Base-by-base conservation (phyloP, 2,797 vertebrate species). In the Gallirallus australis region DNA sequence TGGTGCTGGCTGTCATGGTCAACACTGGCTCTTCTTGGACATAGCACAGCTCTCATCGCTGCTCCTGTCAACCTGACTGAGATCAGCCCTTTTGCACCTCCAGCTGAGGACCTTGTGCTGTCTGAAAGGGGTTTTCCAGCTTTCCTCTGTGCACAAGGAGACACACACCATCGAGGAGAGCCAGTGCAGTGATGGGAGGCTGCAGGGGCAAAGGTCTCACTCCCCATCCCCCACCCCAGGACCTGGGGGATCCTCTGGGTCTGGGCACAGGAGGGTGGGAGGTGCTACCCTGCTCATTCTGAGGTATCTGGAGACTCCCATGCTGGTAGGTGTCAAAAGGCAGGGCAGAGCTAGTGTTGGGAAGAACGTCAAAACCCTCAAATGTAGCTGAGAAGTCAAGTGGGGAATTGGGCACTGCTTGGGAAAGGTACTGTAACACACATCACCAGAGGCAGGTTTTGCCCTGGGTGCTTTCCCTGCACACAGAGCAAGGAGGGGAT, bases 321-420 rank as follows among this genome's bases (percentile, higher is more conserved):
- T 77, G 75, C 81, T 85, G 0, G 0, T 39, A 65, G 88, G 61
- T 80, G 75, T 61, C 82, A 75, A 94, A 94, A 90, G 81, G 69
- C 86, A 81, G 87, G 91, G 40, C 88, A 86, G 52, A 65, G 77
- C n/a, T 93, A 59, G 72, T 85, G 65, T 12, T 97, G 88, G 85
- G 71, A 82, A 75, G 65, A 40, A 79, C 88, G 90, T 82, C 23
- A 19, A 76, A 83, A 48, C 19, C 54, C 82, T 93, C 2, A 45
- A 84, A 84, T 7, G 17, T 10, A 88, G 70, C 70, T 89, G 71
- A 86, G 81, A 89, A 90, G 69, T 72, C 90, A 75, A 90, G 65
- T 2, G 14, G 45, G 65, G 77, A 68, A 61, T 83, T 31, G 88
- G 82, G 57, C 15, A 6, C 15, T 7, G 17, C 82, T 77, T 94